phyloP scores from a whole-genome alignment of 2,113 vertebrate genomes.

The Lanius collurio region DNA sequence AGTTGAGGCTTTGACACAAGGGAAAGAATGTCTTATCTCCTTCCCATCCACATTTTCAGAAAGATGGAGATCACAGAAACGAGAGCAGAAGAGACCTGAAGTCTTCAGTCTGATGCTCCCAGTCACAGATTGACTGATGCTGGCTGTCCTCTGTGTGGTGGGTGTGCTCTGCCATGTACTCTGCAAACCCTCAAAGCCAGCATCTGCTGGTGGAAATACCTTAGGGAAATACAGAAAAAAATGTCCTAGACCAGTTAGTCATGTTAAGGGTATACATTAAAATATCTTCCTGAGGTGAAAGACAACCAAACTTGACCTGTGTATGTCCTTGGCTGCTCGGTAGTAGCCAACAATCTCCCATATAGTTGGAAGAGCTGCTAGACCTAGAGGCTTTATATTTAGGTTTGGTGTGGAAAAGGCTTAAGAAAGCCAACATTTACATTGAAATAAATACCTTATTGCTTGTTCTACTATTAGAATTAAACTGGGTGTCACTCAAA shows the following conservation, averaged over 20 bases:
- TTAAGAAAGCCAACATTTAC: not conserved
- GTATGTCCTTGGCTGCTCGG: not conserved
- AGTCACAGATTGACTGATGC: not conserved
- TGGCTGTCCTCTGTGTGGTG: not conserved
- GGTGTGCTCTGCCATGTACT: not conserved
- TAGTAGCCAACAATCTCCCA: not conserved
- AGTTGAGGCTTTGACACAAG: conserved; percentile 49
- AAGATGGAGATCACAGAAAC: not conserved
- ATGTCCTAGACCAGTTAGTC: not conserved
- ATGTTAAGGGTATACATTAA: not conserved
- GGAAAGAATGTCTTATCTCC: conserved; percentile 21
- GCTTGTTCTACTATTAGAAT: not conserved
- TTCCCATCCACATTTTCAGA: not conserved
- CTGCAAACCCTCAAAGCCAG: not conserved
- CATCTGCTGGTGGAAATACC: not conserved
- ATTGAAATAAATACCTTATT: not conserved
- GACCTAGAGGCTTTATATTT: not conserved
- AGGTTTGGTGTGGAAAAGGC: not conserved
- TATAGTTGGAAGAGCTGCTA: not conserved
- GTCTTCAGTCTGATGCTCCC: not conserved
- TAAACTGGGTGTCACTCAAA: not conserved
- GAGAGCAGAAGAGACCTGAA: not conserved
- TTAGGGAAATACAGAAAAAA: not conserved
- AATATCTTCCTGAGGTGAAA: not conserved
- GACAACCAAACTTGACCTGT: not conserved